phyloP scores from a whole-genome alignment of 1,140 invertebrate genomes.

The Drosophila navojoa region DNA sequence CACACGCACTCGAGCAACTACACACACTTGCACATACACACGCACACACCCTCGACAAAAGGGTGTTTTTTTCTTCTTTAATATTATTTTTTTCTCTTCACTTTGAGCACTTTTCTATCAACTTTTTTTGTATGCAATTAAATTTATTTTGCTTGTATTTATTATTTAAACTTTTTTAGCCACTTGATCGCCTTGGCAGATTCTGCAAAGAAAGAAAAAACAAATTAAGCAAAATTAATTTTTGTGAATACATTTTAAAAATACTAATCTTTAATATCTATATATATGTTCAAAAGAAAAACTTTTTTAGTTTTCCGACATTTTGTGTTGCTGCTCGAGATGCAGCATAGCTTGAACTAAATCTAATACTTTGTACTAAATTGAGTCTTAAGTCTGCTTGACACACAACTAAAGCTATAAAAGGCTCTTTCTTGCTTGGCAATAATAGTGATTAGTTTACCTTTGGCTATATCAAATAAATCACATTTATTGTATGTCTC shows the following conservation, averaged over 20 bases:
- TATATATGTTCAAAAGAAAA: too few species aligned
- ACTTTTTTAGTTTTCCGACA: not conserved
- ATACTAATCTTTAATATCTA: not conserved
- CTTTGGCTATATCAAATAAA: conserved; percentile 47
- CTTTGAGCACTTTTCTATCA: conserved; percentile 50
- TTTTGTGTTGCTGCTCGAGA: not conserved
- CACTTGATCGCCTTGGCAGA: conserved; percentile 56
- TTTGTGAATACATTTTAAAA: not conserved
- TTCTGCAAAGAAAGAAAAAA: conserved; percentile 42
- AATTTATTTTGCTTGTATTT: conserved; percentile 41
- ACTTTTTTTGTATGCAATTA: conserved; percentile 17
- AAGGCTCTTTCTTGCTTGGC: conserved; percentile 10
- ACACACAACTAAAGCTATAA: conserved; percentile 12
- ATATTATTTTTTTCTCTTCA: conserved; percentile 16
- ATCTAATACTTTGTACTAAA: not conserved
- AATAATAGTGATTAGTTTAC: not conserved
- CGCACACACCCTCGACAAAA: conserved; percentile 14
- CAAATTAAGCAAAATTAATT: conserved; percentile 1
- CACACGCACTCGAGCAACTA: conserved; percentile 25
- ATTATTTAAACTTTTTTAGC: conserved; percentile 25
- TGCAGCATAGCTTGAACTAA: conserved; percentile 6
- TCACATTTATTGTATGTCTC: conserved; percentile 50
- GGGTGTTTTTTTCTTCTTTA: not conserved
- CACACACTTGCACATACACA: conserved; percentile 42
- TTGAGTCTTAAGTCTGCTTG: not conserved